These are phyloP conservation scores for Erebia aethiops DNA, from an alignment of 2,888 invertebrate species.

Conservation along the genomic window DNA sequence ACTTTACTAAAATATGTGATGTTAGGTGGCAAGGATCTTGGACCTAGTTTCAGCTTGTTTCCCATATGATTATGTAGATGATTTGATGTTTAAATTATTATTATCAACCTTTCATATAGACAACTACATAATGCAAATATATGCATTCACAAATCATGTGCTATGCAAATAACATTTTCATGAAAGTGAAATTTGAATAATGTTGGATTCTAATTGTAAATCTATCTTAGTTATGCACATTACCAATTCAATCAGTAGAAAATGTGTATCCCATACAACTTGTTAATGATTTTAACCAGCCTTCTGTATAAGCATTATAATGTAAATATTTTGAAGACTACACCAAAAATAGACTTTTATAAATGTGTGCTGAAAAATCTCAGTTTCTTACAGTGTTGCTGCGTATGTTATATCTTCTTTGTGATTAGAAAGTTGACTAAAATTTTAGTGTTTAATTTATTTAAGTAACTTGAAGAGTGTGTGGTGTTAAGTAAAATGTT, in stretches of 20 bases:
- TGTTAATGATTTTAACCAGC: slow-evolving; percentile 39
- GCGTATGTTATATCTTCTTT: not conserved
- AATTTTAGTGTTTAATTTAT: not conserved
- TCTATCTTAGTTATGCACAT: not conserved
- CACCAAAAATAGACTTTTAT: slow-evolving; percentile 41
- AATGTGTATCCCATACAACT: slow-evolving; percentile 35
- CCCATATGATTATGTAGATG: no score
- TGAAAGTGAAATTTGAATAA: slow-evolving; percentile 5
- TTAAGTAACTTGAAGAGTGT: not conserved
- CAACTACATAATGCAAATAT: not conserved
- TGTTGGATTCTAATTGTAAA: slow-evolving; percentile 1
- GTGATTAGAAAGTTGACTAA: not conserved
- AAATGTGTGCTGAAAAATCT: slow-evolving; percentile 25
- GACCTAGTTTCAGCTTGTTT: no score
- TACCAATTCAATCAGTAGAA: slow-evolving; percentile 45
- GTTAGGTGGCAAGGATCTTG: no score
- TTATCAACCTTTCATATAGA: not conserved
- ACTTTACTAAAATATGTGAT: no score
- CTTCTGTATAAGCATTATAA: slow-evolving; percentile 38
- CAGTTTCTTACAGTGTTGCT: slow-evolving; percentile 34
- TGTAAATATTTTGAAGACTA: slow-evolving; percentile 43
- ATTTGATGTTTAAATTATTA: no score
- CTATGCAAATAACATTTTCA: not conserved
- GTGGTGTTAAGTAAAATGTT: slow-evolving; percentile 24
- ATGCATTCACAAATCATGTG: not conserved